A percentile compares a stretch with the other conserved stretches of the same genome.
Conservation (phyloP, 2,888 invertebrate genomes). For the Epistrophella euchroma region DNA sequence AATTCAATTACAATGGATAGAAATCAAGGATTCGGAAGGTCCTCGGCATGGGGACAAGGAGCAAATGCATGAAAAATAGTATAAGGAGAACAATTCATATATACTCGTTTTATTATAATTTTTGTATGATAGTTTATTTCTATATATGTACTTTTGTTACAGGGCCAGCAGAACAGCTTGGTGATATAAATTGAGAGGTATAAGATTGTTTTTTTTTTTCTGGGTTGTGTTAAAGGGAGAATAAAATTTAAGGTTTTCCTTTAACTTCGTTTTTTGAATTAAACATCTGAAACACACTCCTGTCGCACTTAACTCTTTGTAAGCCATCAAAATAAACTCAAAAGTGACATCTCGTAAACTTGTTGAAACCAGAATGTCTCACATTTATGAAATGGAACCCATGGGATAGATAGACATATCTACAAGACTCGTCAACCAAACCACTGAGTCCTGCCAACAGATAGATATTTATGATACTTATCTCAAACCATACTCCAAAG, state of each 20-base stretch:
- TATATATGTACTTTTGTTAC: not conserved
- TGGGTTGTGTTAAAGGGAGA: not conserved
- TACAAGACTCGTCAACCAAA: constrained; percentile 17
- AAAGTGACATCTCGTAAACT: constrained; percentile 4
- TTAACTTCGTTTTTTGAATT: no score
- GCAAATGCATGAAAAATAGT: constrained; percentile 13
- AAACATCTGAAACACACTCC: constrained; percentile 9
- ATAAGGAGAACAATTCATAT: constrained; percentile 51
- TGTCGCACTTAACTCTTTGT: no score
- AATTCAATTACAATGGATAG: constrained; percentile 65
- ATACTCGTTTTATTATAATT: no score
- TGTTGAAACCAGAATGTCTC: not conserved
- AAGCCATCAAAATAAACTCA: not conserved
- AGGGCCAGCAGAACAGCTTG: not conserved
- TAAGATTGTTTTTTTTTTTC: not conserved
- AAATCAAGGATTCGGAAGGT: constrained; percentile 50
- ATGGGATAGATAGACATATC: not conserved
- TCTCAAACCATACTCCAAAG: constrained; percentile 17
- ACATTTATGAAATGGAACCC: constrained; percentile 3
- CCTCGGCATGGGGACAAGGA: constrained; percentile 29
- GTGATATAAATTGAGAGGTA: constrained; percentile 47
- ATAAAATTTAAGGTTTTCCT: not conserved
- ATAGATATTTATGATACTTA: not conserved
- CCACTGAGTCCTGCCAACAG: constrained; percentile 24
- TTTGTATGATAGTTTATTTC: not conserved